phyloP scores from a whole-genome alignment of 1,140 invertebrate genomes.

The Idris sp. region DNA sequence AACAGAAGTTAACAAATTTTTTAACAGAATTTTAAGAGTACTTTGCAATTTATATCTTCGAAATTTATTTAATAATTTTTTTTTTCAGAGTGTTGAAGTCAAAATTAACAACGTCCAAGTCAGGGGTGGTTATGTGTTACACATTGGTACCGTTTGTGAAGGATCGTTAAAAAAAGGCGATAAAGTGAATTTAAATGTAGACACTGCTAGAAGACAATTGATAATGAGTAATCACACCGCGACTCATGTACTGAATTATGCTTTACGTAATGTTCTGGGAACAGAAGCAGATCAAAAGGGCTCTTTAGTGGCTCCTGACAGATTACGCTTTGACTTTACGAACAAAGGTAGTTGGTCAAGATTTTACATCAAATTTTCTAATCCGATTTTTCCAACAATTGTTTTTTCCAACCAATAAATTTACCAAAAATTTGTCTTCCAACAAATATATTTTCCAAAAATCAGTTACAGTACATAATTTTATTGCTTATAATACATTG shows the following conservation, averaged over 20 bases:
- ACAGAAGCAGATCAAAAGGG: slow-evolving; percentile 97
- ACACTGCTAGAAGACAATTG: slow-evolving; percentile 88
- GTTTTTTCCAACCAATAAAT: too few relatives aligned
- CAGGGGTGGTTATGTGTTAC: slow-evolving; percentile 96
- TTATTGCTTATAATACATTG: too few relatives aligned
- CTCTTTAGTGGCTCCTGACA: slow-evolving; percentile 98
- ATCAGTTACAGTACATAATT: too few relatives aligned
- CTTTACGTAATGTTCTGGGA: slow-evolving; percentile 91
- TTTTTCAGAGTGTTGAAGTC: slow-evolving; percentile 87
- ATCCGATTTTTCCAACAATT: too few relatives aligned
- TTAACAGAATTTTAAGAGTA: too few relatives aligned
- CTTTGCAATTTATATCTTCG: too few relatives aligned
- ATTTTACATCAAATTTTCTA: too few relatives aligned
- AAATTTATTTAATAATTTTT: too few relatives aligned
- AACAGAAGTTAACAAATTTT: too few relatives aligned
- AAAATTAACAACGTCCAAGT: slow-evolving; percentile 97
- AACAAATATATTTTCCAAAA: too few relatives aligned
- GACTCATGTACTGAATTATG: slow-evolving; percentile 98
- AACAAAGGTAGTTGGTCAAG: slow-evolving; percentile 92
- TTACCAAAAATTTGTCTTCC: too few relatives aligned
- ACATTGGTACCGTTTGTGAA: slow-evolving; percentile 90
- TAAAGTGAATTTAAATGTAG: slow-evolving; percentile 88
- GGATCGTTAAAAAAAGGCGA: slow-evolving; percentile 93
- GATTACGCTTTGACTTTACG: slow-evolving; percentile 97
- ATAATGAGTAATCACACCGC: slow-evolving; percentile 99